Percentiles rank a stretch among this genome's conserved stretches.
phyloP scores from a whole-genome alignment of 1,140 invertebrate species.

The Eciton burchellii region DNA sequence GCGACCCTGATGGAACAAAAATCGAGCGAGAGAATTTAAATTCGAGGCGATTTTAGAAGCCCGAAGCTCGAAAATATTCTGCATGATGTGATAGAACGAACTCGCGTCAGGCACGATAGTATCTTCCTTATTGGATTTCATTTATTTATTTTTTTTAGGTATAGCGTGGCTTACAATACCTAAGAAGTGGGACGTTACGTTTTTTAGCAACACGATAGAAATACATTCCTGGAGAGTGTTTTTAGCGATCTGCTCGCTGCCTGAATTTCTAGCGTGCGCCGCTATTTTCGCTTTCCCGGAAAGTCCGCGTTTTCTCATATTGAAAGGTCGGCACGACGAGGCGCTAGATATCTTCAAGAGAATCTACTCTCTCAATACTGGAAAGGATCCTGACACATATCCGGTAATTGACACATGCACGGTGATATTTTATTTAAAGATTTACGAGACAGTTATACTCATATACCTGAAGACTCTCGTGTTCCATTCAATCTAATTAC shows the following conservation, averaged over 20 bases:
- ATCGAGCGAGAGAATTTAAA: background rate
- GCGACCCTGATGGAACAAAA: background rate
- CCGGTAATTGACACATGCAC: conserved; percentile 77
- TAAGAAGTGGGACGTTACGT: conserved; percentile 81
- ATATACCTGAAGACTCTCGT: too few species aligned
- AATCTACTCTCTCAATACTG: conserved; percentile 86
- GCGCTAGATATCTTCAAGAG: conserved; percentile 86
- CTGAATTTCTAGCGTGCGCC: conserved; percentile 87
- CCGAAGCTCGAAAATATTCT: background rate
- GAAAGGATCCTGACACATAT: conserved; percentile 81
- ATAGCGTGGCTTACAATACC: conserved; percentile 90
- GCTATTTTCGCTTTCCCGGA: conserved; percentile 88
- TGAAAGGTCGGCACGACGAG: conserved; percentile 85
- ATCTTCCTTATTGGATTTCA: background rate
- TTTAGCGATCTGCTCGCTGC: conserved; percentile 88
- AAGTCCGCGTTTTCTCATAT: conserved; percentile 90
- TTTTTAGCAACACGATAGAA: conserved; percentile 79
- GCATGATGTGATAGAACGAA: background rate
- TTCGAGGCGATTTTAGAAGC: background rate
- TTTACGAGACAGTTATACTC: too few species aligned
- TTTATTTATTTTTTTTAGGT: too few species aligned
- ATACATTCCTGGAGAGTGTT: conserved; percentile 89
- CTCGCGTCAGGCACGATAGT: background rate
- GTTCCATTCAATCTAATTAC: too few species aligned
- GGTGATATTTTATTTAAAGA: background rate